Evolutionary conservation across 2,113 vertebrate species (phyloP), one percentile per base, ranked within the genome.

Genomic region (Boleophthalmus pectinirostris): DNA sequence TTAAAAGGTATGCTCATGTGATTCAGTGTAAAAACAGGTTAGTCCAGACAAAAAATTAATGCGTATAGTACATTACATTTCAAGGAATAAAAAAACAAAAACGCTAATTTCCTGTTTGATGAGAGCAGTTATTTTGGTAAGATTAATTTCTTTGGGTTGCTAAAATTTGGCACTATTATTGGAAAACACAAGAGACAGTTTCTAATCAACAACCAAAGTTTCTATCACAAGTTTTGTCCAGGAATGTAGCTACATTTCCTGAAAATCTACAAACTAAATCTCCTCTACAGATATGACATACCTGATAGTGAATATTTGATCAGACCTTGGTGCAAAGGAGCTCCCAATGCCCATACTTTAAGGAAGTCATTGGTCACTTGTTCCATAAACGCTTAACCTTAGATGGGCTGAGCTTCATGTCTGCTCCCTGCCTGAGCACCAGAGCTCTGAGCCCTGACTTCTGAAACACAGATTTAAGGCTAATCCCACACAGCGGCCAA

Each of bases 301-400:
- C 95, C 90, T 93, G 89, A 96, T 95, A 0, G 94, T 95, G 87
- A 96, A 96, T 72, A 95, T 93, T 80, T 95, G 93, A 85, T 96
- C 95, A 86, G 95, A 93, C 47, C 87, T 92, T 58, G 92, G 93
- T 73, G 95, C 95, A 93, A 96, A 96, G 73, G 93, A 96, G 87
- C 95, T 94, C 82, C 94, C 95, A 91, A 96, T 94, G 87, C 95
- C 95, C 95, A 96, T 96, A 78, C 68, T 92, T 89, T 83, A 72
- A 63, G 88, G 84, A 86, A 82, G 82, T 10, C 11, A 24, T 66
- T 9, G 21, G 54, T 74, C 61, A 73, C 29, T 78, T 21, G 33
- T 24, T 61, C 58, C 53, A 69, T 51, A 20, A 58, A 68, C 5
- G 10, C 29, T 13, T 33, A 5, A 73, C n/a, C 70, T 43, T 77